Percentiles rank a stretch among this genome's conserved stretches.
These are phyloP conservation scores for Hemicrepidius hirtus DNA, from an alignment of 2,888 invertebrate genomes.

Conservation along the genomic window DNA sequence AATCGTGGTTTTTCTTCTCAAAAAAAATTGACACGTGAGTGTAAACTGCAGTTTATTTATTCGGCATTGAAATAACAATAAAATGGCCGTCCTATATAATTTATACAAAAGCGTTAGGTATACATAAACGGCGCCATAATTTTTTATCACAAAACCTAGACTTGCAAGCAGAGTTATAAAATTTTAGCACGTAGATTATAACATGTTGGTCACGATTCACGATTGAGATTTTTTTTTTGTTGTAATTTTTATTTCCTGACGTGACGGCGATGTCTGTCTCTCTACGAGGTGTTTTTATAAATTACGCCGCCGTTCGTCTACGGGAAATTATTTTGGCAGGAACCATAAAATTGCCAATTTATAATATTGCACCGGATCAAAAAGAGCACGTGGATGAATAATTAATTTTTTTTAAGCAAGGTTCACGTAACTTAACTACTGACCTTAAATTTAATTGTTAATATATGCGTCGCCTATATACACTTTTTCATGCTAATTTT, in stretches of 20 bases:
- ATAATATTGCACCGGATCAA: slow-evolving; percentile 2
- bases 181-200: neutral
- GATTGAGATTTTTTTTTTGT: neutral
- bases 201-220: neutral
- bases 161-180: neutral
- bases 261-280: neutral
- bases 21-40: neutral
- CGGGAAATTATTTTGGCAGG: neutral
- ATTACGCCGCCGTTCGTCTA: too few species aligned
- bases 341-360: slow-evolving; percentile 5
- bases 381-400: slow-evolving; percentile 23
- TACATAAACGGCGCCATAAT: neutral
- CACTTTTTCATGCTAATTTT: slow-evolving; percentile 1
- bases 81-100: neutral
- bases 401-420: slow-evolving; percentile 3
- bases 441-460: slow-evolving; percentile 13
- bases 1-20: too few species aligned
- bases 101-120: neutral
- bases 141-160: slow-evolving; percentile 1
- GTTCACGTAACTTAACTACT: slow-evolving; percentile 3
- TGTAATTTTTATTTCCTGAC: too few species aligned
- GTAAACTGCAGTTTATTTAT: slow-evolving; percentile 5
- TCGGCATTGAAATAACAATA: slow-evolving; percentile 8
- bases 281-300: slow-evolving; percentile 1
- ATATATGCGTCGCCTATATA: slow-evolving; percentile 13